Base-by-base conservation (phyloP, 1,140 invertebrate species). In the Ridgeia piscesae region DNA sequence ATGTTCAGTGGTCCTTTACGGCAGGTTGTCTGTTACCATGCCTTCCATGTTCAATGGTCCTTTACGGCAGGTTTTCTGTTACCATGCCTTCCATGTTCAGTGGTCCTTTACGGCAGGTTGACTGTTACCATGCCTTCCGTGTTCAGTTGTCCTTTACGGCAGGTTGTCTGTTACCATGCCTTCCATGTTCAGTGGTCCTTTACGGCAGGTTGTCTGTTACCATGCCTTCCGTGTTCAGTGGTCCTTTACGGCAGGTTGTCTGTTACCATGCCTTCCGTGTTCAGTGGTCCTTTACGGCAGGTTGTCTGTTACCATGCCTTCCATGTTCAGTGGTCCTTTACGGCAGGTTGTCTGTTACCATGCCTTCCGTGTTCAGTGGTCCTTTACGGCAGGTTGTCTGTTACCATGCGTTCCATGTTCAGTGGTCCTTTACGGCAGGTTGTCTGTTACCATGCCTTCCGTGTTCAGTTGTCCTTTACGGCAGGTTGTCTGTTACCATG, bases 11-110 rank as follows among this genome's bases (percentile, higher is more conserved):
- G n/a, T n/a, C n/a, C n/a, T n/a, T n/a, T n/a, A 21, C 58, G 27
- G 58, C 58, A 77, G 58, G 89, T 90, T 90, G 34, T 90, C 17
- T 90, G 17, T 90, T 90, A 17, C 35, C 89, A 35, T 90, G 89
- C 2, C 35, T 90, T 90, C 34, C 89, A 6, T 94, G 94, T 89
- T 95, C 95, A 35, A 95, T 77, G 58, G 58, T 77, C 58, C 58
- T 0, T 77, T 77, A 77, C 27, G 27, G 58, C 58, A 77, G 58
- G 17, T 77, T 77, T 9, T 31, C 27, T 17, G 58, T 8, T 77
- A 2, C 27, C 11, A 77, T 21, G 27, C n/a, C n/a, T n/a, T n/a
- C n/a, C n/a, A n/a, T n/a, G n/a, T n/a, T n/a, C n/a, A n/a, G n/a
- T n/a, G n/a, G n/a, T n/a, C n/a, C n/a, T n/a, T n/a, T n/a, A 21